A percentile compares a stretch with the other conserved stretches of the same genome.
Evolutionary conservation across 1,140 invertebrate species (phyloP).

Genomic region (Tribolium castaneum): DNA sequence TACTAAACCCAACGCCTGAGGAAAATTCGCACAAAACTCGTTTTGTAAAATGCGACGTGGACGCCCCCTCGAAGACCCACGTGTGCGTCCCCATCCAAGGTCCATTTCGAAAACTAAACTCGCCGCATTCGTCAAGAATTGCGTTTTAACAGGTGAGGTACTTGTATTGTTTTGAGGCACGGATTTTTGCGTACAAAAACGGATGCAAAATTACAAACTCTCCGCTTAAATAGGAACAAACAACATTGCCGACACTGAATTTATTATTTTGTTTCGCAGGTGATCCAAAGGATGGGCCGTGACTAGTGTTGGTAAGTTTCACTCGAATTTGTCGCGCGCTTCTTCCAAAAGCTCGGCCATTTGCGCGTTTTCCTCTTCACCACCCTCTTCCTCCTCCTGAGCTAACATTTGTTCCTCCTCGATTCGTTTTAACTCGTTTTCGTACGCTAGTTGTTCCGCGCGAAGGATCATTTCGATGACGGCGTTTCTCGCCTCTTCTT

Average conservation of each 20-base stretch:
- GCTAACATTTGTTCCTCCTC: slow-evolving; percentile 44
- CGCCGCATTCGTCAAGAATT: slow-evolving; percentile 12
- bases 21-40: not conserved
- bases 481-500: slow-evolving; percentile 56
- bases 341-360: slow-evolving; percentile 1
- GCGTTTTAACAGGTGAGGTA: slow-evolving; percentile 15
- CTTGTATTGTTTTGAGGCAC: slow-evolving; percentile 11
- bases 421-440: slow-evolving; percentile 55
- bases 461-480: slow-evolving; percentile 57
- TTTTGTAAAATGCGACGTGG: not conserved
- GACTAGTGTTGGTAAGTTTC: not conserved
- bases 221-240: not conserved
- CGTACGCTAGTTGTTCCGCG: slow-evolving; percentile 54
- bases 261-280: slow-evolving; percentile 2
- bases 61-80: slow-evolving; percentile 1
- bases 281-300: not conserved
- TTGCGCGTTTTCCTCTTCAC: slow-evolving; percentile 38
- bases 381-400: slow-evolving; percentile 46
- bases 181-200: not conserved
- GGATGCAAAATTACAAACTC: not conserved
- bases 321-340: slow-evolving; percentile 9
- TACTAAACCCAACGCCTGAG: not conserved
- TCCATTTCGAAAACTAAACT: not conserved
- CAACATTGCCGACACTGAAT: not conserved
- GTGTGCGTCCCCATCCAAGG: slow-evolving; percentile 7